phyloP scores from a whole-genome alignment of 1,140 invertebrate genomes.

The Sipha flava region DNA sequence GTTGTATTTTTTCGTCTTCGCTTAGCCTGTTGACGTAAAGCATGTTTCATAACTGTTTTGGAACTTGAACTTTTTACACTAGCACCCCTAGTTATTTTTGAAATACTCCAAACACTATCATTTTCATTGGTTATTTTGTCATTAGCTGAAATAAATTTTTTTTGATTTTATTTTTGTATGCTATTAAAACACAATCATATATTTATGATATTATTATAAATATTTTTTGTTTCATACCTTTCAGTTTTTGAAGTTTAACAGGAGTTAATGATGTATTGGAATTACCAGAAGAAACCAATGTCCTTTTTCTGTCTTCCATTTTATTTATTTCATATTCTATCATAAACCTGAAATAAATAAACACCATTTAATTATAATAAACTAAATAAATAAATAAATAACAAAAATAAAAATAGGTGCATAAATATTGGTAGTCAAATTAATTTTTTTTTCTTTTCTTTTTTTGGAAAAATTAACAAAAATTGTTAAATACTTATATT shows the following conservation, averaged over 20 bases:
- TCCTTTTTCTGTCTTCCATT: constrained; percentile 7
- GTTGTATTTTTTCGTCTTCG: constrained; percentile 65
- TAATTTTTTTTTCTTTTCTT: too few relatives aligned
- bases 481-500: too few relatives aligned
- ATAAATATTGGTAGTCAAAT: too few relatives aligned
- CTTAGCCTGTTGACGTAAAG: constrained; percentile 67
- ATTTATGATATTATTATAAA: too few relatives aligned
- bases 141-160: background rate
- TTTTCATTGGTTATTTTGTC: constrained; percentile 1
- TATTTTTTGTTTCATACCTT: constrained; percentile 31
- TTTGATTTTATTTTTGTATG: background rate
- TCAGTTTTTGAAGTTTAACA: constrained; percentile 38
- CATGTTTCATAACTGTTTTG: constrained; percentile 60
- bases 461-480: too few relatives aligned
- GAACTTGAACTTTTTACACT: constrained; percentile 42
- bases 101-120: constrained; percentile 33
- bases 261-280: constrained; percentile 35
- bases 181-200: too few relatives aligned
- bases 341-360: background rate
- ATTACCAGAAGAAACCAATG: background rate
- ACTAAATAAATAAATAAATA: background rate
- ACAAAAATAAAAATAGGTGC: too few relatives aligned
- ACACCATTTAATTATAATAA: background rate
- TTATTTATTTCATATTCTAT: background rate
- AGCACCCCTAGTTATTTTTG: constrained; percentile 32